Evolutionary conservation across 2,888 invertebrate species (phyloP), one percentile per base, ranked within the genome.

Genomic region (Fragum whitleyi): DNA sequence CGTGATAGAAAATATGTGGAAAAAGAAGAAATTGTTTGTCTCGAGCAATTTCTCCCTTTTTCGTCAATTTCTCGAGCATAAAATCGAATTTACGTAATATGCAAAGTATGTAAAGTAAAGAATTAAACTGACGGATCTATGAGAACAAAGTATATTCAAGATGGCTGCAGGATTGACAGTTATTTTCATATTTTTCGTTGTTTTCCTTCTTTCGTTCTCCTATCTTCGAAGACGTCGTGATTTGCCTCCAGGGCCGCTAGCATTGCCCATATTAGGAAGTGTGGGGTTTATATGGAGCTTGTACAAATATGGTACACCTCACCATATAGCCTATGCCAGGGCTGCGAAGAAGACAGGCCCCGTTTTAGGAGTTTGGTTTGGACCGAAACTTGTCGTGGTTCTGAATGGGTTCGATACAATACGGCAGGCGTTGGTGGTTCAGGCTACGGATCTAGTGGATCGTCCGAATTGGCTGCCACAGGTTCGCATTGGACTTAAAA

Each of bases 341-440:
- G 70, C 55, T n/a, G 55, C 70, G 16, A 70, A 70, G 39, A 55
- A 55, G 32, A 53, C 53, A 16, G 71, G 71, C 1, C 19, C 23
- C 0, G 28, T 71, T 1, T 23, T 71, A 14, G 57, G 57, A 36
- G 23, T 71, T 23, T 28, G 59, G 39, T 19, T 71, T 16, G 71
- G 71, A 11, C 71, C 71, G 23, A 71, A 42, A 32, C 71, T 39
- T 39, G 32, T 71, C 59, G 42, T 71, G 23, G 28, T 71, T 57
- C 9, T 71, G 14, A 39, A 71, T 57, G 71, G 71, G 9, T 71
- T 39, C n/a, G 59, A 71, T 14, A 36, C 71, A 21, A 71, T 71
- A 5, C 39, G 57, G 21, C 55, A 71, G 59, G 71, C 71, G 14
- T 26, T 71, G 9, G 59, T 71, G 28, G 26, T 32, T 6, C 71